Percentiles rank a stretch among this genome's conserved stretches.
Conservation (phyloP, 2,797 vertebrate genomes). For the Vespertilio murinus region DNA sequence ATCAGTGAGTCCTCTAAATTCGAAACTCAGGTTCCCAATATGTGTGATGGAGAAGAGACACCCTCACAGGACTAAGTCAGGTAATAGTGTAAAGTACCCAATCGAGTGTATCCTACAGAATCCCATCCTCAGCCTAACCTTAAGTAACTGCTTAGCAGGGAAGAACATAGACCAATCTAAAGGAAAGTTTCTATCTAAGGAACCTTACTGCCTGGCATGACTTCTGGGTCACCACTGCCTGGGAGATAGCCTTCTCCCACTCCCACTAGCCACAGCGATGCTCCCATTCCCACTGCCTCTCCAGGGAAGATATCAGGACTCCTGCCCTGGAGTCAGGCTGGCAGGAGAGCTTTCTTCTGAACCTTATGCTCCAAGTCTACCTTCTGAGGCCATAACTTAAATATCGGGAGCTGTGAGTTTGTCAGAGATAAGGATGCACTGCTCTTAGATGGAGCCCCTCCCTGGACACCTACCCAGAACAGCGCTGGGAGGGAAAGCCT, state of each 20-base stretch:
- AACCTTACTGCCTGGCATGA: background rate
- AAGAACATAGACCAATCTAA: background rate
- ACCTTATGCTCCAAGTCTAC: background rate
- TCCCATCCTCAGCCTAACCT: background rate
- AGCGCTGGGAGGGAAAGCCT: too few relatives aligned
- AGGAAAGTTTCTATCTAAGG: background rate
- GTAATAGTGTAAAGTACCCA: background rate
- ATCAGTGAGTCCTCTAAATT: background rate
- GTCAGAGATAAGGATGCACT: background rate
- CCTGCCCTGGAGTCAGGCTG: background rate
- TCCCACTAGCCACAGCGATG: background rate
- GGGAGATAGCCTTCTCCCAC: background rate
- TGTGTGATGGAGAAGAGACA: background rate
- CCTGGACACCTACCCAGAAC: fast-evolving
- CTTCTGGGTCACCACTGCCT: background rate
- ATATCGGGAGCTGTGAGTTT: background rate
- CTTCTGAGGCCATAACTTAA: background rate
- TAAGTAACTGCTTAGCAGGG: background rate
- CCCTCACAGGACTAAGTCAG: background rate
- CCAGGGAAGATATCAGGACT: background rate
- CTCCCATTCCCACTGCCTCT: background rate
- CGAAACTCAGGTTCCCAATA: background rate
- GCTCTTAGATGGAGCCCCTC: fast-evolving
- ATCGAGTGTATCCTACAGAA: background rate
- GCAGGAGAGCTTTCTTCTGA: background rate